Conservation (phyloP, 2,888 invertebrate genomes). For the Pachycephus smyrnensis region DNA sequence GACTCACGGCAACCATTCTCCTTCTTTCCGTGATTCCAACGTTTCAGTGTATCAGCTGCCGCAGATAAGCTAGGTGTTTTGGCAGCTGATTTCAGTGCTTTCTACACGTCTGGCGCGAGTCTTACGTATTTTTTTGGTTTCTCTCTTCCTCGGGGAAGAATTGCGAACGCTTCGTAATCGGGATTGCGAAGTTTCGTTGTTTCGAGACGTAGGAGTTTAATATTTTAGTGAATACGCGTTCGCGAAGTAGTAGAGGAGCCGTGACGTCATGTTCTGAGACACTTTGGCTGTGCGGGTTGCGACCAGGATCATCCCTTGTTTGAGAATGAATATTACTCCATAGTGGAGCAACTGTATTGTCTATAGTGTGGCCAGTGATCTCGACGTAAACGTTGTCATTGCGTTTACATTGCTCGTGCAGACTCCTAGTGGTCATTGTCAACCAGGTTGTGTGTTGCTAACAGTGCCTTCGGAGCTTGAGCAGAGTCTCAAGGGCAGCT, state of each 20-base stretch:
- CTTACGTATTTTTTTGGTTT: neutral
- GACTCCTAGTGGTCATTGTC: neutral
- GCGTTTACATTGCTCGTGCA: neutral
- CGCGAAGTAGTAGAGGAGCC: neutral
- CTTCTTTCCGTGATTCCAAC: slow-evolving; percentile 38
- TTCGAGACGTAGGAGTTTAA: neutral
- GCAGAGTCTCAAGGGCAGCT: neutral
- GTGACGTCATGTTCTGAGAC: slow-evolving; percentile 52
- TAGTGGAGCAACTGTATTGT: neutral
- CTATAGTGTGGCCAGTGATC: neutral
- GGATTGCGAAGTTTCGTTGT: neutral
- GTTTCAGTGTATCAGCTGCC: slow-evolving; percentile 39
- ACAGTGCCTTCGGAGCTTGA: neutral
- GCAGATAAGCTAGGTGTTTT: slow-evolving; percentile 44
- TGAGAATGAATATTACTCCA: neutral
- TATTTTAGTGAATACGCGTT: neutral
- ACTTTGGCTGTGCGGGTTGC: slow-evolving; percentile 3
- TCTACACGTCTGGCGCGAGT: slow-evolving; percentile 1
- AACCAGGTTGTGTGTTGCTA: neutral
- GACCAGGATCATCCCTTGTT: neutral
- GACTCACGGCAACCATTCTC: neutral
- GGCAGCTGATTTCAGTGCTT: slow-evolving; percentile 50
- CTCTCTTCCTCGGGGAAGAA: neutral
- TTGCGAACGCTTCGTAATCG: neutral
- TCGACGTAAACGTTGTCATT: neutral